Percentiles rank a stretch among this genome's conserved stretches.
Conservation (phyloP, 2,888 invertebrate genomes). For the Serrognathus titanus region DNA sequence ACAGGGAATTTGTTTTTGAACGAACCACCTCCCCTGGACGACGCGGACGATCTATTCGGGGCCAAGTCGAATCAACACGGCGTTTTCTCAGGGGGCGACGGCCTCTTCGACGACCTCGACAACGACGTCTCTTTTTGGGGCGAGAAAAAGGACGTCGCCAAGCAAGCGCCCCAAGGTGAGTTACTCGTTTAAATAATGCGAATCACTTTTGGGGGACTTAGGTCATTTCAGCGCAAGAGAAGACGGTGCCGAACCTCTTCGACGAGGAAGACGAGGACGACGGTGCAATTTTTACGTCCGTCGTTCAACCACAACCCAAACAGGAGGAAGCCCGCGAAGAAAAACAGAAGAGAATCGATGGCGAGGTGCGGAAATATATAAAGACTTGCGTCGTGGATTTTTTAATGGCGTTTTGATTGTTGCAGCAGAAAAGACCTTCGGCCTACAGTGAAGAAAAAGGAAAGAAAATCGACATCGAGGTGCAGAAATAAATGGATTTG, state of each 20-base stretch:
- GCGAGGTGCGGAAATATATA: neutral
- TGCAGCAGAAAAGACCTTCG: constrained; percentile 30
- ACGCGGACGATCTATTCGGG: constrained; percentile 14
- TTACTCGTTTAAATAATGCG: neutral
- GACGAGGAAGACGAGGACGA: neutral
- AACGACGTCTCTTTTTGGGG: constrained; percentile 35
- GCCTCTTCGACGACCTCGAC: constrained; percentile 47
- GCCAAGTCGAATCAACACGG: constrained; percentile 26
- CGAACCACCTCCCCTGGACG: constrained; percentile 56
- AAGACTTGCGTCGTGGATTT: neutral
- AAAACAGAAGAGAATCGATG: neutral
- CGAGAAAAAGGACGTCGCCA: constrained; percentile 1
- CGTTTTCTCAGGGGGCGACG: constrained; percentile 39
- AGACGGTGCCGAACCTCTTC: constrained; percentile 3
- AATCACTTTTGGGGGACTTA: neutral
- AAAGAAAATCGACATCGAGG: neutral
- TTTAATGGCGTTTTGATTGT: neutral
- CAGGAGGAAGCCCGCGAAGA: neutral
- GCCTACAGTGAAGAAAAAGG: neutral
- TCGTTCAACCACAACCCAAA: neutral
- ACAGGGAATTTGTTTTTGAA: constrained; percentile 48
- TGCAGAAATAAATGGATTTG: neutral
- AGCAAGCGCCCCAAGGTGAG: constrained; percentile 5
- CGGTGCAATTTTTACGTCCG: neutral
- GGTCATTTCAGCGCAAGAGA: neutral